phyloP scores from a whole-genome alignment of 2,113 vertebrate genomes.

The Rhabdornis inornatus region DNA sequence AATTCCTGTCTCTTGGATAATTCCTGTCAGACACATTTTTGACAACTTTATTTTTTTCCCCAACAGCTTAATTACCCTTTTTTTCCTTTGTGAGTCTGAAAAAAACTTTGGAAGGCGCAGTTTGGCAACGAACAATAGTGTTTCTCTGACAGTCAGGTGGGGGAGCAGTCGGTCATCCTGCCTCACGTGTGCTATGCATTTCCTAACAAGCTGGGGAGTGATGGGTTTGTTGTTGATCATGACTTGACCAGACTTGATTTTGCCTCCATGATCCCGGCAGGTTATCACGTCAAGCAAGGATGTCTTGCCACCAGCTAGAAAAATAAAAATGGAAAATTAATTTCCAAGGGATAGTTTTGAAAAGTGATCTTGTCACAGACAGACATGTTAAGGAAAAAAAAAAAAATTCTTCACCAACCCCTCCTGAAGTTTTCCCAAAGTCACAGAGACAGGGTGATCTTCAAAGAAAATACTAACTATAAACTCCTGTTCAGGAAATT shows the following conservation, averaged over 20 bases:
- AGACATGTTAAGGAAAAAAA: neutral
- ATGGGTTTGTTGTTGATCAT: conserved; percentile 83
- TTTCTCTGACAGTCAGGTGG: conserved; percentile 91
- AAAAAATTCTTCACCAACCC: fast-evolving
- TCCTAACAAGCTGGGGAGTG: conserved; percentile 84
- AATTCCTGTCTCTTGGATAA: conserved; percentile 53
- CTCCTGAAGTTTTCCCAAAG: neutral
- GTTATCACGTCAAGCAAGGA: conserved; percentile 92
- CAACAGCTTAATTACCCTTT: conserved; percentile 81
- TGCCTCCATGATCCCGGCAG: conserved; percentile 83
- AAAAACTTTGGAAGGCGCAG: conserved; percentile 87
- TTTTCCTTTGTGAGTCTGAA: conserved; percentile 85
- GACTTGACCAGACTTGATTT: conserved; percentile 80
- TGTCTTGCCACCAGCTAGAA: conserved; percentile 85
- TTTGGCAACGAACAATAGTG: conserved; percentile 85
- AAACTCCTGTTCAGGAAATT: neutral
- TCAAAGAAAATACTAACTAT: neutral
- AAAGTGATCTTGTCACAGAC: neutral
- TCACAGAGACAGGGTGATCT: neutral
- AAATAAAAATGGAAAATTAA: neutral
- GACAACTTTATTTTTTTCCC: conserved; percentile 55
- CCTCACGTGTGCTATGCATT: conserved; percentile 87
- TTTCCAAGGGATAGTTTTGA: neutral
- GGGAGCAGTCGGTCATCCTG: conserved; percentile 92
- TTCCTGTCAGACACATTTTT: conserved; percentile 53